phyloP scores from a whole-genome alignment of 2,797 vertebrate genomes.

The Sandelia bainsii region DNA sequence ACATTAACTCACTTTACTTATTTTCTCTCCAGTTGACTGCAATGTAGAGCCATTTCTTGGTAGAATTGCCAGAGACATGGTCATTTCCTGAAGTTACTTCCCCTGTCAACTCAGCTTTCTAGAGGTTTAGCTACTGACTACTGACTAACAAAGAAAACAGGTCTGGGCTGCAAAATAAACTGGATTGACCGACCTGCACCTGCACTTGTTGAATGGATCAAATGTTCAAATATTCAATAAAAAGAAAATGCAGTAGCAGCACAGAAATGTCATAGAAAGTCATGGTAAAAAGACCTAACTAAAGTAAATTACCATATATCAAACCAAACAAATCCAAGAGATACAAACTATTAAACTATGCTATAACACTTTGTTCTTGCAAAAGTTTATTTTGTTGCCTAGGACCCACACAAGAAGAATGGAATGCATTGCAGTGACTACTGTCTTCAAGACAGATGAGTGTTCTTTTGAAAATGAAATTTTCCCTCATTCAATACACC shows the following conservation, averaged over 20 bases:
- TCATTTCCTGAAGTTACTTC: slow-evolving; percentile 68
- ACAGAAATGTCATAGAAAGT: background rate
- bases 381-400: slow-evolving; percentile 43
- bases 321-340: background rate
- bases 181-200: background rate
- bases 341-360: background rate
- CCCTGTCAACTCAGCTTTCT: slow-evolving; percentile 47
- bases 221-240: background rate
- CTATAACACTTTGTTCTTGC: slow-evolving; percentile 7
- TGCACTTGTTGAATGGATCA: background rate
- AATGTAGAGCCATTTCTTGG: slow-evolving; percentile 56
- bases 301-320: background rate
- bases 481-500: slow-evolving; percentile 4
- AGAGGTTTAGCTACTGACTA: slow-evolving; percentile 38
- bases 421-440: slow-evolving; percentile 18
- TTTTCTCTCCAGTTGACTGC: slow-evolving; percentile 44
- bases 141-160: slow-evolving; percentile 37
- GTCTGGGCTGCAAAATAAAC: slow-evolving; percentile 30
- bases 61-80: slow-evolving; percentile 53
- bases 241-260: background rate
- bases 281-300: background rate
- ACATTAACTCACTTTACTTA: slow-evolving; percentile 18
- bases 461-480: slow-evolving; percentile 9
- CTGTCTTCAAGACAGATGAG: slow-evolving; percentile 32
- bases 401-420: slow-evolving; percentile 37